These are phyloP conservation scores for Aspidoscelis tigris DNA, from an alignment of 2,113 vertebrate species.

Conservation along the genomic window DNA sequence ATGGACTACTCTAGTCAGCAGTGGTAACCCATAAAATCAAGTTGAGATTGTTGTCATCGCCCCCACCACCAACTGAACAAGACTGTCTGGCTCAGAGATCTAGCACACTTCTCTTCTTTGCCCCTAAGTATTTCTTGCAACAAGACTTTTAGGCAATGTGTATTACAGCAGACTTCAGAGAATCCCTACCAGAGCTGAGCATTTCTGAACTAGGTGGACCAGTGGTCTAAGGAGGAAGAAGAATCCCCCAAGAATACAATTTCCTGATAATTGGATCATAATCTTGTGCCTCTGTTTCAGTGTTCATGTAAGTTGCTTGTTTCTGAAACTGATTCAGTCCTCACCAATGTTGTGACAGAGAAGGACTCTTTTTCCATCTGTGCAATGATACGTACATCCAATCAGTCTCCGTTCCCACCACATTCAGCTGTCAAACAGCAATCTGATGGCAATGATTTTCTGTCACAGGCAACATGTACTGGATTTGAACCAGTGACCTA, in stretches of 20 bases:
- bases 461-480: neutral
- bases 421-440: neutral
- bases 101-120: too few species aligned
- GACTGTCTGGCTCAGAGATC: too few species aligned
- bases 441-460: neutral
- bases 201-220: neutral
- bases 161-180: too few species aligned
- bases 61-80: too few species aligned
- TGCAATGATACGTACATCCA: constrained; percentile 6
- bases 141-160: neutral
- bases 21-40: too few species aligned
- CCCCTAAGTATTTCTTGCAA: neutral
- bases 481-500: neutral
- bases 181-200: too few species aligned
- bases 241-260: neutral
- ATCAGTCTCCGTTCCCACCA: neutral
- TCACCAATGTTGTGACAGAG: neutral
- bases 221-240: neutral
- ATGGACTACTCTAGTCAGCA: too few species aligned
- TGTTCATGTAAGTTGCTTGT: accelerated
- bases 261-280: neutral
- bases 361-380: neutral
- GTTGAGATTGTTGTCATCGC: too few species aligned
- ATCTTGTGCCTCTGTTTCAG: neutral
- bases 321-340: neutral